Base-by-base conservation (phyloP, 2,888 invertebrate genomes). In the Stenoptilia bipunctidactyla region DNA sequence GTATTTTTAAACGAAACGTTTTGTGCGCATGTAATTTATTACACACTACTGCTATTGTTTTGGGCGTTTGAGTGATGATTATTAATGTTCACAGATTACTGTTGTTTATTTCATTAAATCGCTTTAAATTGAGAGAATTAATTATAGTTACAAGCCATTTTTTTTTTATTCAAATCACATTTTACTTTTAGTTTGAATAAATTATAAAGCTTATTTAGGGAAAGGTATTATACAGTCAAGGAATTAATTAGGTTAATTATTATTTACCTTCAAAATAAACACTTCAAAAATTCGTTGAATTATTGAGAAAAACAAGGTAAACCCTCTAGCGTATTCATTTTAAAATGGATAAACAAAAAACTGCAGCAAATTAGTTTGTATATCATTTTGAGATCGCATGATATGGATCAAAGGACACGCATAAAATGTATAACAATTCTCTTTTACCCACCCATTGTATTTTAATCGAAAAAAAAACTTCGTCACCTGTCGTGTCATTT, bases 401-500 rank as follows among this genome's bases (percentile, higher is more conserved):
- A 62, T 62, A 62, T 58, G 43, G 53, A 57, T 45, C 39, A 38
- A 54, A 58, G 57, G 64, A 70, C 77, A 76, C 69, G 74, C 75
- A 73, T 83, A 82, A 83, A 82, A 71, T 69, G 66, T 68, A 65
- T 77, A 79, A 80, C 80, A 66, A 73, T 77, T 77, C 75, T 64
- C 57, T 73, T 52, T 62, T 51, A 55, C 55, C 56, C 52, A 45
- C 50, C 53, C 48, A 55, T 55, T 55, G 55, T 56, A 51, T 49
- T 51, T 15, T 45, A 51, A 50, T 41, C 40, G 37, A 48, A 51
- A 65, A 72, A 74, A 75, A 72, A 62, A 60, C 54, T 51, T 61
- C 76, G 76, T 80, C 83, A 83, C 82, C 83, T 83, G 83, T 79
- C 80, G 79, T 82, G 82, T 82, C 83, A 82, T 82, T 83, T 82